phyloP scores from a whole-genome alignment of 2,113 vertebrate genomes.

The Hippocampus mohnikei region DNA sequence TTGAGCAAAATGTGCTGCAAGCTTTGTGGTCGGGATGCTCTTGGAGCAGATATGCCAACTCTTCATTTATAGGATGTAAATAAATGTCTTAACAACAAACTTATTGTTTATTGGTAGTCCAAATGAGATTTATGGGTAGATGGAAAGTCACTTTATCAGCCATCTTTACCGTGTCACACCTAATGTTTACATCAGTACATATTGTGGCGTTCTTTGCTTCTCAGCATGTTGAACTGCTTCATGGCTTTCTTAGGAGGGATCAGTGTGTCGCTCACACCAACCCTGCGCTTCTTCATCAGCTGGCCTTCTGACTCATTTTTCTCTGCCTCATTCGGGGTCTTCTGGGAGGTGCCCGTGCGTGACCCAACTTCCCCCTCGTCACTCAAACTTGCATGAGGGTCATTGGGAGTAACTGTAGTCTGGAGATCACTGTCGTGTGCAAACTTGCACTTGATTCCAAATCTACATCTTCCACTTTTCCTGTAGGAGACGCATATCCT shows the following conservation, averaged over 20 bases:
- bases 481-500: conserved; percentile 73
- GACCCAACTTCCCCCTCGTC: conserved; percentile 10
- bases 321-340: conserved; percentile 4
- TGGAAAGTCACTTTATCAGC: no score
- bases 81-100: conserved; percentile 61
- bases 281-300: conserved; percentile 63
- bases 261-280: conserved; percentile 74
- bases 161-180: no score
- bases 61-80: conserved; percentile 56
- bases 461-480: conserved; percentile 74
- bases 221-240: conserved; percentile 67
- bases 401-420: conserved; percentile 23
- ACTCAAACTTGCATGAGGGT: conserved; percentile 3
- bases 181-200: conserved; percentile 36
- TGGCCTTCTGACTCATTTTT: conserved; percentile 43
- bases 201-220: conserved; percentile 45
- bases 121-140: not conserved
- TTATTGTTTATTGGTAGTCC: not conserved
- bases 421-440: conserved; percentile 79
- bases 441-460: conserved; percentile 78
- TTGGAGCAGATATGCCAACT: conserved; percentile 34
- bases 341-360: not conserved
- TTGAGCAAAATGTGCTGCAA: not conserved
- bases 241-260: conserved; percentile 75
- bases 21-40: conserved; percentile 24